Base-by-base conservation (phyloP, 64 coral and sea anemone genomes). In the Stichodactyla helianthus region DNA sequence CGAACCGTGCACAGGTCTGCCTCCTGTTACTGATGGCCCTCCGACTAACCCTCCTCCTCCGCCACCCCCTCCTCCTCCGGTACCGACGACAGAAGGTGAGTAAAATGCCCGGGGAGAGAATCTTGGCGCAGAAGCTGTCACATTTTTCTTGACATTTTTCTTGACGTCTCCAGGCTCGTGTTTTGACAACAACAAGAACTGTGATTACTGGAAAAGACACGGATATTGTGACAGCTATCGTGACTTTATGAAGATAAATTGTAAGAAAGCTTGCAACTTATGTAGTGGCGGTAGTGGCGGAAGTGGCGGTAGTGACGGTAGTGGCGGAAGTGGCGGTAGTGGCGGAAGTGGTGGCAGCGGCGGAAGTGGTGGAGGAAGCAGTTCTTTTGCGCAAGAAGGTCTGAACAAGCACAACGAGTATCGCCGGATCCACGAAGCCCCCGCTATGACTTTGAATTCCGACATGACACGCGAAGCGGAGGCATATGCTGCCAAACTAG, bases 361-460 rank as follows among this genome's bases (percentile, higher is more conserved):
- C 16, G 59, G 82, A 0, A 68, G 89, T n/a, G 59, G 62, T 6
- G 83, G 83, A 17, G 83, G 25, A 63, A 54, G 83, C 54, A 84
- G 83, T 62, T 84, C 83, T 22, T 57, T 53, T 35, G 68, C 86
- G 10, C 86, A 87, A 51, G 83, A 63, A 44, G 83, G 78, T 52
- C 15, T 81, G 51, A 81, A 81, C 50, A 78, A 51, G n/a, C 90
- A 91, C 71, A 91, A 91, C 90, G 84, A 91, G 31, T 91, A 91
- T 64, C 90, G 90, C 0, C 58, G 77, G 50, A 91, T 87, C 56
- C 90, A 91, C 12, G 25, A 86, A 23, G 84, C 90, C 2, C 84
- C 84, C 2, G 77, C 85, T 19, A 91, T 91, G 90, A 70, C 74
- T 20, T 22, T 91, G 58, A 59, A 87, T 70, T 17, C 59, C 82